phyloP scores from a whole-genome alignment of 2,113 vertebrate species.

The Sinosuthora webbiana region DNA sequence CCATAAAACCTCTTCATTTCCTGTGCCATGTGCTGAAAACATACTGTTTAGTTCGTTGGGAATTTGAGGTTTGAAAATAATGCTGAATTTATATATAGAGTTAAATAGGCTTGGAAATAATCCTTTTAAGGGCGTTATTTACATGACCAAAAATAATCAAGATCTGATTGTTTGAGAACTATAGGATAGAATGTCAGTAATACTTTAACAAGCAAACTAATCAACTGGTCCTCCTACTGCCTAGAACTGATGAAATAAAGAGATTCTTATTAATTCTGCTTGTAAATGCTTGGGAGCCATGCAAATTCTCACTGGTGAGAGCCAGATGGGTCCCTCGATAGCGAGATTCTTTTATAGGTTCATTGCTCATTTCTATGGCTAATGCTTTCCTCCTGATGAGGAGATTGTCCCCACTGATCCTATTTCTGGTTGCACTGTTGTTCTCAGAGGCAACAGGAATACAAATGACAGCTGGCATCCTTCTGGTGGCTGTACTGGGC shows the following conservation, averaged over 20 bases:
- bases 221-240: conserved; percentile 7
- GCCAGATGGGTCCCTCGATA: not conserved
- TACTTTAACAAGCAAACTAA: conserved; percentile 34
- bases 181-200: not conserved
- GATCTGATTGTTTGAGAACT: conserved; percentile 42
- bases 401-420: not conserved
- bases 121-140: conserved; percentile 19
- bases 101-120: conserved; percentile 34
- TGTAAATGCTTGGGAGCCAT: not conserved
- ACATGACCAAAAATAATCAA: conserved; percentile 42
- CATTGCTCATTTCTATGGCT: not conserved
- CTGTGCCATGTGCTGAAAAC: not conserved
- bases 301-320: not conserved
- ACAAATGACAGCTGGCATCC: not conserved
- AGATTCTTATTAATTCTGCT: conserved; percentile 9
- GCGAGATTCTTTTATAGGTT: not conserved
- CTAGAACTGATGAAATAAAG: not conserved
- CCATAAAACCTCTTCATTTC: conserved; percentile 19
- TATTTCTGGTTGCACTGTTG: not conserved
- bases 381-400: not conserved
- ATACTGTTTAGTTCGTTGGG: not conserved
- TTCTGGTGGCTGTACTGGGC: not conserved
- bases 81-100: not conserved
- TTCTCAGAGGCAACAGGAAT: not conserved
- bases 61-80: conserved; percentile 28